Evolutionary conservation across 2,113 vertebrate genomes (phyloP).

Genomic region (Bufo gargarizans): DNA sequence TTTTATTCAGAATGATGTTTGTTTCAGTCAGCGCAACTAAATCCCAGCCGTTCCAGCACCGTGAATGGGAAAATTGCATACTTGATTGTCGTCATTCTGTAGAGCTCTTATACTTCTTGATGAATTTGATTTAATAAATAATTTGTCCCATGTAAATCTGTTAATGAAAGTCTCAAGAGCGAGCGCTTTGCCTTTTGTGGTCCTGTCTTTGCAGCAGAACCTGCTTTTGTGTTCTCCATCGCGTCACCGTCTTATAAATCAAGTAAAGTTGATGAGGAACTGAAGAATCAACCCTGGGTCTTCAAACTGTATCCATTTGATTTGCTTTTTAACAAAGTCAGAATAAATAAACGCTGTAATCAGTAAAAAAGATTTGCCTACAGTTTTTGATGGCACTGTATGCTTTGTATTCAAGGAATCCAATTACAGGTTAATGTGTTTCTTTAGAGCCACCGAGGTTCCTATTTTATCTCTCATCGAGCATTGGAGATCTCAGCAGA

Average conservation of each 20-base stretch:
- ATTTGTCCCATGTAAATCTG: background rate
- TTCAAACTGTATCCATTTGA: constrained; percentile 14
- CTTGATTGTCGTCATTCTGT: background rate
- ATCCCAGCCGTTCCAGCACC: background rate
- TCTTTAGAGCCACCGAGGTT: constrained; percentile 11
- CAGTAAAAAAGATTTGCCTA: constrained; percentile 15
- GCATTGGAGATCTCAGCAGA: constrained; percentile 31
- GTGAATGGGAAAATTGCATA: background rate
- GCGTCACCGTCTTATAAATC: background rate
- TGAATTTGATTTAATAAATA: background rate
- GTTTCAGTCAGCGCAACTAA: background rate
- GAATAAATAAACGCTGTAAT: constrained; percentile 52
- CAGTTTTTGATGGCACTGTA: constrained; percentile 2
- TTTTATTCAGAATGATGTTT: background rate
- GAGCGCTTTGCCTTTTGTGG: background rate
- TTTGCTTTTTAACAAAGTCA: constrained; percentile 49
- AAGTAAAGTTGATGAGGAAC: constrained; percentile 31
- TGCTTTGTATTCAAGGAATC: constrained; percentile 21
- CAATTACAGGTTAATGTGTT: constrained; percentile 49
- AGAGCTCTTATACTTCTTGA: background rate
- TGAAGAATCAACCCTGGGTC: background rate
- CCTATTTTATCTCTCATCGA: constrained; percentile 27
- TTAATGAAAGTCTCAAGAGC: background rate
- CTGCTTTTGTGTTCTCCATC: background rate
- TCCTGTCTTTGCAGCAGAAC: background rate